A percentile compares a stretch with the other conserved stretches of the same genome.
Evolutionary conservation across 1,140 invertebrate genomes (phyloP).

Genomic region (Drosophila nannoptera): DNA sequence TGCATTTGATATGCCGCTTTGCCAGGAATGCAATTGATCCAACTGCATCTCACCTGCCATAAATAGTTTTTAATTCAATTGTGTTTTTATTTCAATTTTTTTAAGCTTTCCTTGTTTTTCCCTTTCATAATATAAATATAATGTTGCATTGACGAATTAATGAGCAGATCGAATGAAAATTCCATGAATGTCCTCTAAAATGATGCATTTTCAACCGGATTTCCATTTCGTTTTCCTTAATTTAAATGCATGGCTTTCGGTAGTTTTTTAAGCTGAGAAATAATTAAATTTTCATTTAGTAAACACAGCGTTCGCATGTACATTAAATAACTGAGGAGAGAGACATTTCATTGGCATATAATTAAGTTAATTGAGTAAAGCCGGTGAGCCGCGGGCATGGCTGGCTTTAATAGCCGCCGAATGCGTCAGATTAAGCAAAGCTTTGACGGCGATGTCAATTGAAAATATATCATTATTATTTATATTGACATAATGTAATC

Average conservation of each 20-base stretch:
- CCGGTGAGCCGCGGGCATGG: constrained; percentile 11
- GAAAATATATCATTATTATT: constrained; percentile 40
- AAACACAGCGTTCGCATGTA: constrained; percentile 26
- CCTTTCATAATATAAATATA: no score
- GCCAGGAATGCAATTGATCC: no score
- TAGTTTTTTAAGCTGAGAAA: constrained; percentile 52
- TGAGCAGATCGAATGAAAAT: no score
- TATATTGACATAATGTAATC: constrained; percentile 43
- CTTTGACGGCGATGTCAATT: constrained; percentile 24
- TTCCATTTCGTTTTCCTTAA: constrained; percentile 7
- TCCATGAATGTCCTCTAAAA: no score
- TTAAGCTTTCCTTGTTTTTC: no score
- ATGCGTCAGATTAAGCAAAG: constrained; percentile 41
- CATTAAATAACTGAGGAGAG: constrained; percentile 1
- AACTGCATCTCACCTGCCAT: no score
- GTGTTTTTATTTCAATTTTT: no score
- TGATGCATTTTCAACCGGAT: no score
- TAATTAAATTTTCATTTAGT: constrained; percentile 64
- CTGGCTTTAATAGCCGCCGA: background rate
- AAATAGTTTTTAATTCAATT: no score
- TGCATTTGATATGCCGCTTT: no score
- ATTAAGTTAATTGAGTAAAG: constrained; percentile 42
- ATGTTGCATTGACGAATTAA: no score
- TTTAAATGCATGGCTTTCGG: constrained; percentile 36
- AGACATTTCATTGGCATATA: constrained; percentile 58